Evolutionary conservation across 2,888 invertebrate species (phyloP), one percentile per base, ranked within the genome.

Genomic region (Caenorhabditis drosophilae): DNA sequence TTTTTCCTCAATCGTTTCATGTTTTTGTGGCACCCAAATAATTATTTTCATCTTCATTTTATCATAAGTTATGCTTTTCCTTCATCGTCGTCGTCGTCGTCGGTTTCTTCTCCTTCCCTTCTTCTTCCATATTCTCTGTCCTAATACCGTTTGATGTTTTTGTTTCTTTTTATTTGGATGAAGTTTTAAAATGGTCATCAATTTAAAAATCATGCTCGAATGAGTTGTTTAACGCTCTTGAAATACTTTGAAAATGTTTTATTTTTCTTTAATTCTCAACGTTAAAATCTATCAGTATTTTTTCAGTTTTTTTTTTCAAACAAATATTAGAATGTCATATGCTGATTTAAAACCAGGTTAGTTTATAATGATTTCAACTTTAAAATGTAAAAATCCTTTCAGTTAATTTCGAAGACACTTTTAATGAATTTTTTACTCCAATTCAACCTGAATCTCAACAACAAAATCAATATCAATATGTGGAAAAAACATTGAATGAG

Each of bases 331-430:
- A 25, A 62, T 56, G 56, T 56, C 55, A 27, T 62, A 56, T 26
- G 56, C 49, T 2, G 62, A 62, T 52, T 44, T 62, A 47, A 62
- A 62, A 27, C 62, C 62, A 44, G 61, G 55, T 55, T 11, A 40
- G 27, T 55, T 34, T 31, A 12, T 4, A 18, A 12, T 42, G 9
- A 4, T 15, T 15, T 6, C 31, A 46, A 18, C 27, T 0, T 26
- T 27, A 1, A 45, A 4, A 35, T 35, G 15, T 11, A 23, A 6
- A 7, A 1, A 15, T 12, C 22, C 1, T 51, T 51, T 27, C 51
- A 51, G 51, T 51, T 20, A 41, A 42, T n/a, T 51, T 51, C 51
- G 51, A 41, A 15, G n/a, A n/a, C n/a, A n/a, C n/a, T n/a, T n/a
- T n/a, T n/a, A n/a, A n/a, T n/a, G n/a, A n/a, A n/a, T n/a, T n/a